Percentiles rank a stretch among this genome's conserved stretches.
Evolutionary conservation across 2,888 invertebrate genomes (phyloP).

Genomic region (Drosophila neoperkinsi): DNA sequence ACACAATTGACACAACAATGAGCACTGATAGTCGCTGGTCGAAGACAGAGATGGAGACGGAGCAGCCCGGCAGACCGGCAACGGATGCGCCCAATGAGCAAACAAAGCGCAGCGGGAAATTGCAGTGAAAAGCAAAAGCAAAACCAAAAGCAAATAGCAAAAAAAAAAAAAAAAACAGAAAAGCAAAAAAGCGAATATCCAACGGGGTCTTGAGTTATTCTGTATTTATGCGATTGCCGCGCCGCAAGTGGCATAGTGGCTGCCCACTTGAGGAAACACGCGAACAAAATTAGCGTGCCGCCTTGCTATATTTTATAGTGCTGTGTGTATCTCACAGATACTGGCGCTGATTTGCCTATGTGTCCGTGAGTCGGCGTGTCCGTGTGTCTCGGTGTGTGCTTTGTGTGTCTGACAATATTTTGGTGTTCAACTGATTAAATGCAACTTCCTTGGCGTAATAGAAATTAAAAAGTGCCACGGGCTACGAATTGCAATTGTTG

Average conservation of each 20-base stretch:
- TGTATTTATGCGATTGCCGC: constrained; percentile 75
- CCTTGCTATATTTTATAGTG: constrained; percentile 63
- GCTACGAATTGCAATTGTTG: constrained; percentile 28
- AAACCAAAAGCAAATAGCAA: constrained; percentile 41
- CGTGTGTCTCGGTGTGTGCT: neutral
- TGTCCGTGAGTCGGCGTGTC: constrained; percentile 9
- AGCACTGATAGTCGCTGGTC: constrained; percentile 60
- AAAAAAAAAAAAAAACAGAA: constrained; percentile 25
- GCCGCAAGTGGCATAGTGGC: constrained; percentile 77
- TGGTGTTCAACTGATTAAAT: constrained; percentile 65
- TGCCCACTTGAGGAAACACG: constrained; percentile 80
- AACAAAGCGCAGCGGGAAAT: constrained; percentile 80
- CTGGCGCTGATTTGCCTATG: constrained; percentile 5
- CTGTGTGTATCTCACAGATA: constrained; percentile 43
- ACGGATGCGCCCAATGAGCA: constrained; percentile 82
- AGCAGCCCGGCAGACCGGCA: constrained; percentile 45
- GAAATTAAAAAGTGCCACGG: constrained; percentile 49
- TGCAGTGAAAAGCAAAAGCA: constrained; percentile 57
- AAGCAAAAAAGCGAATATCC: constrained; percentile 6
- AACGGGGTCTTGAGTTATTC: constrained; percentile 28
- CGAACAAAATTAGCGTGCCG: constrained; percentile 79
- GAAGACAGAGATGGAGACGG: constrained; percentile 37
- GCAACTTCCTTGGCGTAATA: constrained; percentile 70
- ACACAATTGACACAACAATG: constrained; percentile 81
- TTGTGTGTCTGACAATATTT: constrained; percentile 31